These are phyloP conservation scores for Zaprionus obscuricornis DNA, from an alignment of 2,888 invertebrate species.

Conservation along the genomic window DNA sequence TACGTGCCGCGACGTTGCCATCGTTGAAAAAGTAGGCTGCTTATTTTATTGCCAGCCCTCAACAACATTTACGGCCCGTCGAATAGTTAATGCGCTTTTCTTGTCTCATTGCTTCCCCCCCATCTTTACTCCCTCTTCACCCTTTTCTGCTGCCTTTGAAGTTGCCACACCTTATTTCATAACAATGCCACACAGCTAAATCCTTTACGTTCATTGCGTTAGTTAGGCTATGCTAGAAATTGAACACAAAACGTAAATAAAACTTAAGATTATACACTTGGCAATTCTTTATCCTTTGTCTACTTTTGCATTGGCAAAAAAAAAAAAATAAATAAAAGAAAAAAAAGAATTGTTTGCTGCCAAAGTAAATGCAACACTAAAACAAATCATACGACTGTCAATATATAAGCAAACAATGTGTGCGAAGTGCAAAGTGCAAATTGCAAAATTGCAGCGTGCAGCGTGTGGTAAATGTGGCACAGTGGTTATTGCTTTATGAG, in stretches of 20 bases:
- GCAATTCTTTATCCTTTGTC: conserved; percentile 6
- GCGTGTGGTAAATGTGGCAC: conserved; percentile 18
- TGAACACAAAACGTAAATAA: too few species aligned
- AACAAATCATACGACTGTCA: conserved; percentile 66
- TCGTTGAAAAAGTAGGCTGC: conserved; percentile 62
- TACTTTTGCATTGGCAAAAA: too few species aligned
- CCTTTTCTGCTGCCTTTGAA: too few species aligned
- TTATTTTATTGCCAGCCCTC: conserved; percentile 56
- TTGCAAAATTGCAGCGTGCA: conserved; percentile 19
- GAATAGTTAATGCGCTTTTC: conserved; percentile 72
- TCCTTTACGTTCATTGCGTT: conserved; percentile 18
- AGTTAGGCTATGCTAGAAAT: too few species aligned
- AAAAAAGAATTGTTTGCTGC: too few species aligned
- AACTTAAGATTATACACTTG: conserved; percentile 11
- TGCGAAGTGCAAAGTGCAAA: conserved; percentile 38
- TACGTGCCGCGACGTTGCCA: conserved; percentile 18
- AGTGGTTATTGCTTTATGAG: not conserved
- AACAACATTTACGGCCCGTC: conserved; percentile 53
- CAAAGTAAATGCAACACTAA: conserved; percentile 27
- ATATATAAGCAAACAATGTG: conserved; percentile 58
- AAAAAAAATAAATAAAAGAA: too few species aligned
- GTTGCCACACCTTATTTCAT: too few species aligned
- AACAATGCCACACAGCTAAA: too few species aligned
- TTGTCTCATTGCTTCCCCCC: conserved; percentile 32
- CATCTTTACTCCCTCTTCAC: not conserved